Base-by-base conservation (phyloP, 2,888 invertebrate species). In the Tyria jacobaeae region DNA sequence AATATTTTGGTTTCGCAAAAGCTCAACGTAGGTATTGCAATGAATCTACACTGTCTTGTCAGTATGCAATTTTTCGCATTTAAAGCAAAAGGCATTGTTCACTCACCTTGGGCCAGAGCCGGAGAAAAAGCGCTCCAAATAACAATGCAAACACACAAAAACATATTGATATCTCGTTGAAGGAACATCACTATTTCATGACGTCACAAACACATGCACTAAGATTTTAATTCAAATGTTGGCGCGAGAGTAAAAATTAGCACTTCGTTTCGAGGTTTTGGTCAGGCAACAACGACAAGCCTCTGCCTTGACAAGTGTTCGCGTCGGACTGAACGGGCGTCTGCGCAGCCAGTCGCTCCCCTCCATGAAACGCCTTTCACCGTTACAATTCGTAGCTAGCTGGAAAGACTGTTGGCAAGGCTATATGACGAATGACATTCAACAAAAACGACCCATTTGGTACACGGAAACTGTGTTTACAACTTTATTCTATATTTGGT, bases 401-500 rank as follows among this genome's bases (percentile, higher is more conserved):
- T 87, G 87, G 83, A 91, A 89, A 89, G 82, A 89, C 87, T 79
- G 89, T 91, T 91, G 83, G 91, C 92, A 92, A 93, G 92, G 92
- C 92, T 91, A 82, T 86, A 86, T 82, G 89, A 87, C 89, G 92
- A 92, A 88, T 92, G 92, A 92, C 92, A 92, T 91, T 91, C 88
- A 91, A 88, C 91, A 91, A 89, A 90, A 90, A 88, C 86, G 76
- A 82, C 84, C 79, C 80, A 79, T 79, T 83, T 73, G 78, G 81
- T 81, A 86, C 81, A 90, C 90, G 91, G 90, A 91, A 91, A 91
- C 87, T 82, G 82, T 76, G 81, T 79, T 82, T 76, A 60, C 68
- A 67, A 55, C 62, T 68, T 72, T 66, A 69, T 73, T 68, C 75
- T 69, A 70, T 72, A 73, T 59, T 68, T 67, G 67, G 76, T 15